phyloP scores from a whole-genome alignment of 2,113 vertebrate genomes.

The Phycodurus eques region DNA sequence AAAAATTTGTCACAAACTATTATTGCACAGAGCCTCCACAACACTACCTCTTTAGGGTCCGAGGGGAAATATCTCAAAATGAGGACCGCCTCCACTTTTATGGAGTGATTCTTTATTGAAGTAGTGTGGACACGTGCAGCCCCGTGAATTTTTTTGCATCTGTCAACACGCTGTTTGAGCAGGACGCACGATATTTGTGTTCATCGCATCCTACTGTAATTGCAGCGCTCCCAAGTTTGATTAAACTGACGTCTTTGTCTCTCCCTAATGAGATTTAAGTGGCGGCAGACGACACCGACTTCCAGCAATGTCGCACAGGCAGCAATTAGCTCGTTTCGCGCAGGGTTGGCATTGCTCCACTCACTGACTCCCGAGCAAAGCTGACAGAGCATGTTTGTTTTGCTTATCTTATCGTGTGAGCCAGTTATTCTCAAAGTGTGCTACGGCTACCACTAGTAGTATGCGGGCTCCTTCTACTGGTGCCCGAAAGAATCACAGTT shows the following conservation, averaged over 20 bases:
- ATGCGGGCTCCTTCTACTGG: too few relatives aligned
- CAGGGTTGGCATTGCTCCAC: slow-evolving; percentile 47
- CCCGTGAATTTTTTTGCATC: slow-evolving; percentile 38
- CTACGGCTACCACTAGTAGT: too few relatives aligned
- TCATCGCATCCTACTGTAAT: slow-evolving; percentile 72
- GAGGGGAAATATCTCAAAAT: slow-evolving; percentile 46
- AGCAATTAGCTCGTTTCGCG: slow-evolving; percentile 38
- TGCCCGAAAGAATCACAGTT: too few relatives aligned
- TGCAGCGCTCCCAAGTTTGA: slow-evolving; percentile 64
- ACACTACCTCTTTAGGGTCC: slow-evolving; percentile 19
- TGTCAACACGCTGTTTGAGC: slow-evolving; percentile 43
- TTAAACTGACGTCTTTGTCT: slow-evolving; percentile 71
- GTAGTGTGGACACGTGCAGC: slow-evolving; percentile 52
- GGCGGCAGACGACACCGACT: slow-evolving; percentile 43
- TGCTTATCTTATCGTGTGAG: slow-evolving; percentile 4
- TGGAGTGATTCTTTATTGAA: slow-evolving; percentile 68
- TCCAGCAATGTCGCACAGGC: neutral
- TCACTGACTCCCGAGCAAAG: slow-evolving; percentile 45
- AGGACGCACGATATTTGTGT: slow-evolving; percentile 59
- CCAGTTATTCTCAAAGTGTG: too few relatives aligned
- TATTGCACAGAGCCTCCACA: slow-evolving; percentile 24
- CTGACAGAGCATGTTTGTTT: slow-evolving; percentile 50
- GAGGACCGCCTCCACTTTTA: slow-evolving; percentile 19
- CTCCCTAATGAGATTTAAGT: slow-evolving; percentile 69
- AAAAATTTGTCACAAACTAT: slow-evolving; percentile 20